Conservation (phyloP, 2,113 vertebrate species). For the Cynopterus brachyotis region DNA sequence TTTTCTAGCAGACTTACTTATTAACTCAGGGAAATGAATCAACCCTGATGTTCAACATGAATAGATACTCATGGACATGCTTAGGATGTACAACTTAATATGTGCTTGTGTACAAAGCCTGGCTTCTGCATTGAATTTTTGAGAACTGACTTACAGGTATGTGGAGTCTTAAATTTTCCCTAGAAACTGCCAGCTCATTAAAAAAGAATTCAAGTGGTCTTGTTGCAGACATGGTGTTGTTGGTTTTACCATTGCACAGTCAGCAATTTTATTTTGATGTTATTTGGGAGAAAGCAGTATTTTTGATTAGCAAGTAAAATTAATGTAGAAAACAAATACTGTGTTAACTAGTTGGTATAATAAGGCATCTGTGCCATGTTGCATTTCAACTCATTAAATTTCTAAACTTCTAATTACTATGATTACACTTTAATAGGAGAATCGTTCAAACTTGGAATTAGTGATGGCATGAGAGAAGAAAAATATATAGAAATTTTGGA, state of each 20-base stretch:
- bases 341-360: constrained; percentile 81
- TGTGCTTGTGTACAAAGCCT: not conserved
- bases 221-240: constrained; percentile 47
- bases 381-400: constrained; percentile 80
- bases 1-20: not conserved
- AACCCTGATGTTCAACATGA: not conserved
- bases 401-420: constrained; percentile 76
- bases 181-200: constrained; percentile 57
- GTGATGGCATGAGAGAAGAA: constrained; percentile 49
- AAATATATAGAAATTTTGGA: constrained; percentile 38
- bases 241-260: constrained; percentile 70
- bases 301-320: constrained; percentile 82
- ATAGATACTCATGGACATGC: not conserved
- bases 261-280: constrained; percentile 76
- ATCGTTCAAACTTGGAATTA: constrained; percentile 42
- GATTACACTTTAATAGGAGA: constrained; percentile 65
- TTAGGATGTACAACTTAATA: not conserved
- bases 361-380: constrained; percentile 80
- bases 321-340: constrained; percentile 77
- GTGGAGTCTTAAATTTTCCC: constrained; percentile 38
- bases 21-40: constrained; percentile 13
- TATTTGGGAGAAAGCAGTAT: constrained; percentile 70
- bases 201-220: constrained; percentile 50
- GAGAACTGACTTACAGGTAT: not conserved
- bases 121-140: constrained; percentile 22